phyloP scores from a whole-genome alignment of 2,888 invertebrate species.

The Himalopsyche japonica region DNA sequence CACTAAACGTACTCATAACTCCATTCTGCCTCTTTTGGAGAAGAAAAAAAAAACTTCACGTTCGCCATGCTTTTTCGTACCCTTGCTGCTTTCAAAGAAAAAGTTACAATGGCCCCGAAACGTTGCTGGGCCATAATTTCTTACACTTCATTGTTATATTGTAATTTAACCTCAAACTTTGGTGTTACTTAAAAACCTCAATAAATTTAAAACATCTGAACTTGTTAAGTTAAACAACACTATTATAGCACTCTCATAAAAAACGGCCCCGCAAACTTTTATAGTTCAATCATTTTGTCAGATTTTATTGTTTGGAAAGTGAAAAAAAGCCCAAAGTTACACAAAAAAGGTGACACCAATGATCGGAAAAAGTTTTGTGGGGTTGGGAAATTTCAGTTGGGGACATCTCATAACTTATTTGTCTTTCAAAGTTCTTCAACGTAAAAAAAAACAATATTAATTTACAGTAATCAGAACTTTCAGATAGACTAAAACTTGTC shows the following conservation, averaged over 20 bases:
- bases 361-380: background rate
- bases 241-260: conserved; percentile 1
- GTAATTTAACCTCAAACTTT: conserved; percentile 23
- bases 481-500: too few species aligned
- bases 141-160: conserved; percentile 23
- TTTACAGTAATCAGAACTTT: too few species aligned
- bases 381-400: background rate
- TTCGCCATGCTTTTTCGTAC: background rate
- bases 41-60: background rate
- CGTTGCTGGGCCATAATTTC: conserved; percentile 15
- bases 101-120: background rate
- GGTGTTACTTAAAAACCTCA: background rate
- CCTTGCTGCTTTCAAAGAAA: background rate
- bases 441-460: too few species aligned
- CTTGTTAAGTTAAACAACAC: background rate
- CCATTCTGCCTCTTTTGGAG: background rate
- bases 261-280: background rate
- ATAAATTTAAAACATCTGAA: conserved; percentile 16
- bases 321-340: background rate
- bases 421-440: background rate
- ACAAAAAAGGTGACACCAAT: background rate
- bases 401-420: background rate
- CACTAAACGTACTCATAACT: background rate
- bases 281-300: background rate
- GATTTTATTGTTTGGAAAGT: background rate